Evolutionary conservation across 2,888 invertebrate species (phyloP), one percentile per base, ranked within the genome.

Genomic region (Salticus scenicus): DNA sequence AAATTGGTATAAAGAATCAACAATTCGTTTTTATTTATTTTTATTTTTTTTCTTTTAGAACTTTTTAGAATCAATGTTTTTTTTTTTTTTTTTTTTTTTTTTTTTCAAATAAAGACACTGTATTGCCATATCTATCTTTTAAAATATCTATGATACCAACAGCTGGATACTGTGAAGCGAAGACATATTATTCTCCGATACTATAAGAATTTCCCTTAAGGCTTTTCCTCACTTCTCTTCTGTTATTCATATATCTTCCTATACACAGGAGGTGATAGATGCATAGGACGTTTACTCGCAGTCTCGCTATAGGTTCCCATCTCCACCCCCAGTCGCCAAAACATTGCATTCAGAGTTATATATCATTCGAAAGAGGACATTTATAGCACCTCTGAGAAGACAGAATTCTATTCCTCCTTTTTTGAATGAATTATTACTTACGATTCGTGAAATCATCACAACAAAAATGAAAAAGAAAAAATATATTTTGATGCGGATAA

Each of bases 211-310:
- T 57, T 24, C 24, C 57, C 57, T 57, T 24, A 57, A 57, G 57
- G 57, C 20, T 24, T 57, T 57, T 57, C 24, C 57, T 24, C 12
- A 4, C 7, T 24, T 24, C 24, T 57, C 24, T 4, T 24, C 14
- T 24, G 57, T 57, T 57, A 57, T 57, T 24, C 57, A 57, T 57
- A 20, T 57, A 24, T 57, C 57, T 57, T 57, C 57, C 24, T 57
- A 57, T 57, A 57, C 57, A 57, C 57, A 57, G 57, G 57, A 24
- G 57, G 57, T 57, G 57, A 57, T 57, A 57, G 57, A 57, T 57
- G 57, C 24, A 17, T 57, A 24, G 57, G 57, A 20, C 57, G 57
- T 57, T 57, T 24, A 24, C 57, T 57, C 17, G 20, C 2, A 1
- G 57, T 24, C 57, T 47, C 57, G 24, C 24, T 24, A 24, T 57